Evolutionary conservation across 1,140 invertebrate genomes (phyloP), one percentile per base, ranked within the genome.

Genomic region (Oreohelix idahoensis): DNA sequence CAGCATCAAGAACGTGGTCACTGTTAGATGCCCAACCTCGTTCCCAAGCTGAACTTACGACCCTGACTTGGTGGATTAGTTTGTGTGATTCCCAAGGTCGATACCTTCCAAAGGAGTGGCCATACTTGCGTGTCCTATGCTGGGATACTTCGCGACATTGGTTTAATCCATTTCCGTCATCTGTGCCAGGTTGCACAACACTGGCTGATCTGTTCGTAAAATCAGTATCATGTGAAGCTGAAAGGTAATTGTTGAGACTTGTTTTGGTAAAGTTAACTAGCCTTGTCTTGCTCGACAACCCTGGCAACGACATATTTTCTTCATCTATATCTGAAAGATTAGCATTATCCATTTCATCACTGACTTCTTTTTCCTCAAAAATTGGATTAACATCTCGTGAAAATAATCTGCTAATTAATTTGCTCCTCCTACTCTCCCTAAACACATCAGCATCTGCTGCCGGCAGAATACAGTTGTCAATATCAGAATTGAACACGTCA

Each of bases 381-480:
- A 81, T 38, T 45, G 79, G 79, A 71, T 81, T 81, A 5, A 51
- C 79, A 71, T 81, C 79, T 35, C 79, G 15, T 0, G 79, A 81
- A 36, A 81, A 81, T 20, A 81, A 26, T 49, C 77, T 79, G 11
- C 38, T 79, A 1, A 66, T 1, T 8, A 53, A 66, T 36, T 39
- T 79, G 45, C 29, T 66, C 23, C 17, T 13, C 20, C 38, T 32
- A 1, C 20, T 4, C 17, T 45, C 1, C 32, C n/a, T 11, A 36
- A 36, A 63, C 0, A 0, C 32, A 51, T 79, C n/a, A 39, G 8
- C 42, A 38, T 17, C 29, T 13, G 58, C 29, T 20, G 1, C 5
- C 15, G 53, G 2, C 53, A n/a, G 2, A 58, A 2, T 58, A 11
- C 10, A 23, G 10, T 23, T 10, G 10, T 10, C 53, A 15, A 4